Evolutionary conservation across 2,888 invertebrate species (phyloP).

Genomic region (Dicyrtoma fusca): DNA sequence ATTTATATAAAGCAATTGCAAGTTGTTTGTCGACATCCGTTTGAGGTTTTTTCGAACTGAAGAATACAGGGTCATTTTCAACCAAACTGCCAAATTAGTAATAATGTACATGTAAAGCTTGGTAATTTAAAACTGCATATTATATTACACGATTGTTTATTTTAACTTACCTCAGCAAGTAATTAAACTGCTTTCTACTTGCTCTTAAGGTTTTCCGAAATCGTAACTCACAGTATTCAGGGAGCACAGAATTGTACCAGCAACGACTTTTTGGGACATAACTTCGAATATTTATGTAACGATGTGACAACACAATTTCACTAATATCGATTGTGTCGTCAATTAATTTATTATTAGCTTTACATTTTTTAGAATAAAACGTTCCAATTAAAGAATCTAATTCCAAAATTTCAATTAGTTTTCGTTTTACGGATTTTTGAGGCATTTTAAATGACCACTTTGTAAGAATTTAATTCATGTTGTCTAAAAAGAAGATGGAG

Average conservation of each 20-base stretch:
- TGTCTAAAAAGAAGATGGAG: no score
- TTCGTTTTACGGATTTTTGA: neutral
- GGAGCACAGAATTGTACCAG: neutral
- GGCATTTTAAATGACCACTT: no score
- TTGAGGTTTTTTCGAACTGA: neutral
- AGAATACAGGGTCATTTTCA: neutral
- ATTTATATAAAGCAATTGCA: conserved; percentile 27
- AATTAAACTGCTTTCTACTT: neutral
- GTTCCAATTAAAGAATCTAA: neutral
- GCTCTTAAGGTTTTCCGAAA: neutral
- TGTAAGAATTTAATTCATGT: no score
- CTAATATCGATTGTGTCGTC: neutral
- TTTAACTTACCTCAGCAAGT: neutral
- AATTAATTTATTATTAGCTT: neutral
- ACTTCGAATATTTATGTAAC: neutral
- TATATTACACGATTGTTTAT: neutral
- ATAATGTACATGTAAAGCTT: no score
- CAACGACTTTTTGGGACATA: neutral
- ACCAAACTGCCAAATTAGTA: no score
- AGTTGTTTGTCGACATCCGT: conserved; percentile 11
- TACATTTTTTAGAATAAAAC: neutral
- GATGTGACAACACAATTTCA: neutral
- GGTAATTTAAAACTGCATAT: no score
- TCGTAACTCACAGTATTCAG: neutral
- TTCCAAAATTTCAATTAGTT: neutral